Evolutionary conservation across 2,888 invertebrate species (phyloP), one percentile per base, ranked within the genome.

Genomic region (Caenorhabditis angaria): DNA sequence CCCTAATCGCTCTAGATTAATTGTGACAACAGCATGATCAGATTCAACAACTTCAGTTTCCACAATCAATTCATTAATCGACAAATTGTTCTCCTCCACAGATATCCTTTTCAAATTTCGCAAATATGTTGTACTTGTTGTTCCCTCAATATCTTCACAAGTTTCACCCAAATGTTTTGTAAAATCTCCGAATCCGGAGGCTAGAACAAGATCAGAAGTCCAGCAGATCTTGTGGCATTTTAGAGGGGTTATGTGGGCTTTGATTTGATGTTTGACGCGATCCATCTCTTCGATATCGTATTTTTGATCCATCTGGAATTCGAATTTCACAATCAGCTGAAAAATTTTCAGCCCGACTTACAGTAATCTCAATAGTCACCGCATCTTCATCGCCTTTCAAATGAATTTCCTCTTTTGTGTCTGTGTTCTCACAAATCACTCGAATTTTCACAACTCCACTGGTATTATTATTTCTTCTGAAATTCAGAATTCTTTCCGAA

Each of bases 171-270:
- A 54, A 32, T 72, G 62, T 28, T 76, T 64, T 0, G 65, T 62
- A 70, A 79, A 81, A 20, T 69, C 71, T 2, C 66, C 61, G 22
- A 67, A 73, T 4, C 58, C 61, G 12, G 69, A 62, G 24, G 63
- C 32, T 12, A 76, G 50, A 28, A 71, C 62, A 10, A 76, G 58
- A 28, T 57, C 55, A 8, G 73, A 61, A 1, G 59, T 65, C 85
- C 85, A 86, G 63, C 86, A 86, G 25, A 86, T 78, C 74, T 78
- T 75, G 50, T 83, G 77, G 62, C 86, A 86, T 61, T 83, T 75
- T 27, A 84, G 70, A 1, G 86, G 86, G 4, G 77, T 73, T 41
- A 86, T 87, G 22, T 80, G 68, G 1, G 84, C 86, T 48, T 82
- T 76, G 18, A 86, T 82, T 70, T 83, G 78, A 58, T 84, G 83